Conservation (phyloP, 2,113 vertebrate genomes). For the Boulengeromyrus knoepffleri region DNA sequence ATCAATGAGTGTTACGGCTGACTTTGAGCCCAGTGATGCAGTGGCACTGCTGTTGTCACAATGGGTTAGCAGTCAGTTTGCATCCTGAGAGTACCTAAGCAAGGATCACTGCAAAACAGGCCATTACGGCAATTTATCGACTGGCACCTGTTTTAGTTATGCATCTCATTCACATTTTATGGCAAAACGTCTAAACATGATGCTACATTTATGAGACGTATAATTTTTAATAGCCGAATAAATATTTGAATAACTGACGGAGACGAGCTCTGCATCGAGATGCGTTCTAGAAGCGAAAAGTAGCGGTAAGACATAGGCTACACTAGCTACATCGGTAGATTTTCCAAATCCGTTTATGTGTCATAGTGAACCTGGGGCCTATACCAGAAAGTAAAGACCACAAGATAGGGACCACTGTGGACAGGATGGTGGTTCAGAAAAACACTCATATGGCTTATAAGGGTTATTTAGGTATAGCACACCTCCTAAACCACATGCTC, state of each 20-base stretch:
- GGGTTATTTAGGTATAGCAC: background rate
- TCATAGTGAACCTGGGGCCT: background rate
- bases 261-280: background rate
- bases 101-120: background rate
- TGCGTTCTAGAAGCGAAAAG: background rate
- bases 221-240: background rate
- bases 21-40: background rate
- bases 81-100: background rate
- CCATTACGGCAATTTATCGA: background rate
- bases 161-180: background rate
- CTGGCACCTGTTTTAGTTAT: background rate
- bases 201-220: background rate
- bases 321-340: background rate
- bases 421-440: background rate
- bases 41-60: background rate
- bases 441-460: background rate
- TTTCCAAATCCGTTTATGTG: background rate
- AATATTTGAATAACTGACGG: background rate
- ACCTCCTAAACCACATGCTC: background rate
- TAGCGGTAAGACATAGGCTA: background rate
- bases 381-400: background rate
- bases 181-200: background rate
- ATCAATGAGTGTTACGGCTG: background rate
- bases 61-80: background rate
- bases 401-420: background rate